These are phyloP conservation scores for Macrosiphum euphorbiae DNA, from an alignment of 2,888 invertebrate genomes.

Conservation along the genomic window DNA sequence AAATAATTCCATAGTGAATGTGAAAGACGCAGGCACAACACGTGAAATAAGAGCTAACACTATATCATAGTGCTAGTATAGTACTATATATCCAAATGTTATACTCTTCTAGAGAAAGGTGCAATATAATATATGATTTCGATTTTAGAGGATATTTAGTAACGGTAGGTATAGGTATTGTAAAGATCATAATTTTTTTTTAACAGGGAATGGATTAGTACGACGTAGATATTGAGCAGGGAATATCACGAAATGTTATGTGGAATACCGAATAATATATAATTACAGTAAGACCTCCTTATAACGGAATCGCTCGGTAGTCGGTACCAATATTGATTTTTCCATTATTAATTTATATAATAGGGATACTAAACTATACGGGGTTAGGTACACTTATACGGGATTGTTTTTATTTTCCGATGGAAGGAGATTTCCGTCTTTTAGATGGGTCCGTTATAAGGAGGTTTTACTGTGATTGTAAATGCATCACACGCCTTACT, in stretches of 20 bases:
- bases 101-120: neutral
- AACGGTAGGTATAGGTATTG: neutral
- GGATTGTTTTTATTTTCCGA: no score
- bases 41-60: neutral
- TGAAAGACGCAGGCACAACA: neutral
- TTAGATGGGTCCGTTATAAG: no score
- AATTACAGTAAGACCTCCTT: no score
- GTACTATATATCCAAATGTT: conserved; percentile 2
- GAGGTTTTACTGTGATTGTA: no score
- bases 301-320: no score
- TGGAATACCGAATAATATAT: neutral
- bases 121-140: neutral
- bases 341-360: no score
- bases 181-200: neutral
- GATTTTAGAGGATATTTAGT: neutral
- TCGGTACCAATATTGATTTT: no score
- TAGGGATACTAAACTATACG: no score
- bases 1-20: conserved; percentile 3
- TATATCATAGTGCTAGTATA: neutral
- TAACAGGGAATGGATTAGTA: neutral
- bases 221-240: neutral
- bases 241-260: neutral
- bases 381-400: no score
- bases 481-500: neutral
- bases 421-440: no score